A percentile compares a stretch with the other conserved stretches of the same genome.
These are phyloP conservation scores for Hylomyscus alleni DNA, from an alignment of 2,797 vertebrate species.

Conservation along the genomic window DNA sequence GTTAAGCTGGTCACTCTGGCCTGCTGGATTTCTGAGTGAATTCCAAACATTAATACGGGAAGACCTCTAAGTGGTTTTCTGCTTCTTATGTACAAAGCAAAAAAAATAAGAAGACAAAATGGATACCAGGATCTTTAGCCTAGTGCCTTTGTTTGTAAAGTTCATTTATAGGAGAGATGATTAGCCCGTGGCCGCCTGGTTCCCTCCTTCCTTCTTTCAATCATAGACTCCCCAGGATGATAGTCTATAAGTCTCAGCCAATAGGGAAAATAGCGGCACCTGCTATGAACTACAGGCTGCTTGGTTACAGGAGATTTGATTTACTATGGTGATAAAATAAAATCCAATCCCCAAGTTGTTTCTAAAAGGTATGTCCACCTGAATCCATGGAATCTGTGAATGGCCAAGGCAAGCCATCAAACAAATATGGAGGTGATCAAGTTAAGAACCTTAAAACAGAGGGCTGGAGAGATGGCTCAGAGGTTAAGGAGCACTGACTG, in stretches of 20 bases:
- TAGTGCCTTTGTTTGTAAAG: rapidly evolving
- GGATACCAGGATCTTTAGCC: rapidly evolving
- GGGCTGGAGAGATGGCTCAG: too few relatives aligned
- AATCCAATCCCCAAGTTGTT: neutral
- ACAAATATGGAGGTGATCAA: neutral
- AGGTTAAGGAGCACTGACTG: too few relatives aligned
- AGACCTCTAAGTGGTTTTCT: neutral
- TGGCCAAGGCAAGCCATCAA: neutral
- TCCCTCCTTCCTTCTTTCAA: neutral
- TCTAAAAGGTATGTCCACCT: neutral
- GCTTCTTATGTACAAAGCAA: neutral
- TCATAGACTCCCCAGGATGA: neutral
- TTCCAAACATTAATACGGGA: neutral
- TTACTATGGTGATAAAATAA: neutral
- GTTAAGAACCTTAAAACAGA: neutral
- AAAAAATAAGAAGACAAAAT: neutral
- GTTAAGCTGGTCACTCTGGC: neutral
- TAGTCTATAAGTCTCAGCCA: neutral
- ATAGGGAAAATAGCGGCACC: neutral
- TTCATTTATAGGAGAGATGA: neutral
- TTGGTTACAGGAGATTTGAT: neutral
- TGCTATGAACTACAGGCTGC: neutral
- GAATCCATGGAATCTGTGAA: neutral
- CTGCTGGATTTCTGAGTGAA: neutral
- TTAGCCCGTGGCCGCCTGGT: rapidly evolving